Evolutionary conservation across 2,888 invertebrate genomes (phyloP), one percentile per base, ranked within the genome.

Genomic region (Orchesella flavescens): DNA sequence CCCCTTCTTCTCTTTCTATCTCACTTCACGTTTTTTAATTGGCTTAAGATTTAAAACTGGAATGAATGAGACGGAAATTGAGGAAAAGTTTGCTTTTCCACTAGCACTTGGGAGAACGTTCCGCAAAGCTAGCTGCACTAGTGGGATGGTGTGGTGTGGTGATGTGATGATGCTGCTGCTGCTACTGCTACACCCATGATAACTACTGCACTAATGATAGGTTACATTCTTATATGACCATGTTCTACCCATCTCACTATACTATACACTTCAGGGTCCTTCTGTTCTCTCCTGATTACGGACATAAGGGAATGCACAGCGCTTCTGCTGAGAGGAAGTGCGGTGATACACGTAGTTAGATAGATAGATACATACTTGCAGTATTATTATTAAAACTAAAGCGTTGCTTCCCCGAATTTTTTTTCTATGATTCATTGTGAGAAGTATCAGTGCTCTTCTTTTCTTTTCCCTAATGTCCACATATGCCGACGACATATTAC

Each of bases 11-110:
- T 46, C 69, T 53, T 61, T 61, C 24, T 46, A 46, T 80, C 73
- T 80, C 80, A 75, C 71, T 81, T 81, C 74, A 44, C 71, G 82
- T 82, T 82, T 82, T 79, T 82, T 82, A 82, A 82, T 82, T 82
- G 82, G 82, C 82, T 82, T 82, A 82, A 82, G 82, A 82, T 82
- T 82, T 82, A 82, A 82, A 82, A 71, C 69, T 17, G 71, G 53
- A 82, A 69, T 75, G 82, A 82, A 75, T 71, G 82, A 71, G 82
- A 69, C 69, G 82, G 75, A 82, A 74, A 74, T 68, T 81, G 81
- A 61, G 82, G 65, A 75, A 75, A 74, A 74, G 59, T 74, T 74
- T 57, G 12, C 34, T 9, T 66, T 66, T 44, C 66, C 66, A 44
- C 7, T n/a, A 7, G 43, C 12, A n/a, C 59, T 59, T 59, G 23